These are phyloP conservation scores for Polypedilum vanderplanki DNA, from an alignment of 1,140 invertebrate species.

Conservation along the genomic window DNA sequence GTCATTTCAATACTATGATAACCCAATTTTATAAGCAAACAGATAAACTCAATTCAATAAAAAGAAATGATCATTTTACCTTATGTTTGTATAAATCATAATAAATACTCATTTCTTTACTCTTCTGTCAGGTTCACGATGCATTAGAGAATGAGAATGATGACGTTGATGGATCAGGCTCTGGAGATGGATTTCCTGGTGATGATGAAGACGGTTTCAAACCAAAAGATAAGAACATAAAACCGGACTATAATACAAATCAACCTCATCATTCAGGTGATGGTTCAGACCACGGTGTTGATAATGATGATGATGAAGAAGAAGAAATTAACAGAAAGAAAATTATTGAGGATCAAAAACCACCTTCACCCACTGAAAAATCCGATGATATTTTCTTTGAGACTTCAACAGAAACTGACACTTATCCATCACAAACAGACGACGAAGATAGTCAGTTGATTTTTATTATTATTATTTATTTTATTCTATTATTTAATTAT, in stretches of 20 bases:
- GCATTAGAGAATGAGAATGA: neutral
- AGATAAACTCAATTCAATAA: neutral
- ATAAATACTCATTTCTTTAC: neutral
- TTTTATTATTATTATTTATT: constrained; percentile 20
- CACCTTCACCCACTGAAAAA: neutral
- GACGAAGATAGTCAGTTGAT: constrained; percentile 10
- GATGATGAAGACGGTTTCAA: neutral
- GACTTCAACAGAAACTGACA: constrained; percentile 18
- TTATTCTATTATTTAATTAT: constrained; percentile 21
- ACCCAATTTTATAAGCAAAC: neutral
- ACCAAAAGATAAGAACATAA: neutral
- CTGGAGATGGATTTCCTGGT: neutral
- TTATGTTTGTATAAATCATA: neutral
- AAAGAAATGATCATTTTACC: too few relatives aligned
- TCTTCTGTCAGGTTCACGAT: neutral
- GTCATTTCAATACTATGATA: neutral
- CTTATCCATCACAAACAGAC: constrained; percentile 1
- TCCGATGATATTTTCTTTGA: neutral
- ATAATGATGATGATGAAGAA: neutral
- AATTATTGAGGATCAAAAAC: neutral
- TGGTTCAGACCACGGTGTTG: neutral
- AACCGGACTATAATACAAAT: neutral
- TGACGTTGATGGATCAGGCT: neutral
- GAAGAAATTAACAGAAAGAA: neutral
- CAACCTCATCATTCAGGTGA: constrained; percentile 23